Base-by-base conservation (phyloP, 2,888 invertebrate genomes). In the Hesperia comma region DNA sequence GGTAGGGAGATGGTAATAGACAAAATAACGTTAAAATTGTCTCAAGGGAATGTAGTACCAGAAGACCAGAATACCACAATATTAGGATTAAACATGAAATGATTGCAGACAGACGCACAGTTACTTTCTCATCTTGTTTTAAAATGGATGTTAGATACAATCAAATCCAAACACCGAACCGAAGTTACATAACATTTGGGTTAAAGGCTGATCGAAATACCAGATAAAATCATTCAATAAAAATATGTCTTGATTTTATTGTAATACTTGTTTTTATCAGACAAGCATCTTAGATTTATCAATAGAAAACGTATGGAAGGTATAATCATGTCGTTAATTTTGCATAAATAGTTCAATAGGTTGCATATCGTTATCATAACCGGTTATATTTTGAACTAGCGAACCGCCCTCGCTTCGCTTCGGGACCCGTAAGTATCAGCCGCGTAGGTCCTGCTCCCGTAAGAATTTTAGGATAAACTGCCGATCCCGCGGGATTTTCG, bases 301-400 rank as follows among this genome's bases (percentile, higher is more conserved):
- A 3, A 7, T 46, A 8, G 17, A 46, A 43, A 46, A 46, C n/a
- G 17, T 46, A 46, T 8, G 1, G 41, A 15, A 46, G 15, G n/a
- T n/a, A 46, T 15, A 15, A 17, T 46, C 7, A 17, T 26, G 26
- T 5, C 5, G 12, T 6, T 17, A 17, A 6, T 46, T 46, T 15
- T 46, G 15, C 15, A 46, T 46, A 46, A 15, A 46, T 46, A 17
- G 43, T 15, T 46, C 17, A 46, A 46, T 46, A 46, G 43, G 43
- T 46, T 46, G 41, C 14, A 15, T 17, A 8, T 46, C 17, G 7
- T 17, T 46, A 8, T 12, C 0, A 12, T 4, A 17, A 46, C 17
- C 43, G 6, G 17, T 17, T 46, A 8, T 7, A 46, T 46, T 46
- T 17, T 46, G 43, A 15, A n/a, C n/a, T n/a, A n/a, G n/a, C n/a